Base-by-base conservation (phyloP, 2,113 vertebrate genomes). In the Perca fluviatilis region DNA sequence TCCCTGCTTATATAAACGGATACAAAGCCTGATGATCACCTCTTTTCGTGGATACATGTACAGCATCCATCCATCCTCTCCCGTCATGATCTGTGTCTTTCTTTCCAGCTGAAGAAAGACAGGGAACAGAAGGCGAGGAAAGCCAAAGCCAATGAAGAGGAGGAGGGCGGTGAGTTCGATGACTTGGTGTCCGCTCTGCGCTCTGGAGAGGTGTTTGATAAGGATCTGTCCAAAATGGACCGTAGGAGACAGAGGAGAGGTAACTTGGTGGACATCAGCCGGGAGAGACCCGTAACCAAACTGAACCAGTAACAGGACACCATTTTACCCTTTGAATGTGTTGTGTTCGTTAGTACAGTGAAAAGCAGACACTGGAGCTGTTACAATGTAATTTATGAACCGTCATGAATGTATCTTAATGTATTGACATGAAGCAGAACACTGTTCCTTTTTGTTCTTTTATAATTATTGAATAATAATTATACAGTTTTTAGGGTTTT, bases 111-210 rank as follows among this genome's bases (percentile, higher is more conserved):
- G 40, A 91, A 76, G 82, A 82, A 2, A 75, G 91, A 93, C 3
- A 36, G 81, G 19, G 90, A 89, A 65, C 78, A 67, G 80, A 93
- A 84, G 67, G 25, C 43, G 1, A 88, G 13, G 74, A 88, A 74
- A 13, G 11, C 73, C 61, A 67, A 54, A 66, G 49, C 56, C 0
- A 36, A 69, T 2, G 73, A 57, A 58, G 77, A 70, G 27, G 83
- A 88, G 15, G 82, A 80, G 23, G 50, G 73, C 0, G 87, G 91
- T 0, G 87, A 92, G 61, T 93, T 93, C 2, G 92, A 93, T 10
- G 92, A 92, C 84, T 5, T 93, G 79, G 92, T 93, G 56, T 92
- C 90, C 0, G 90, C 92, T 3, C 84, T 93, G 70, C 87, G 86
- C 47, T 91, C 92, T 2, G 92, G 87, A 46, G 87, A 92, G 16